Evolutionary conservation across 2,113 vertebrate genomes (phyloP), one percentile per base, ranked within the genome.

Genomic region (Tragelaphus scriptus): DNA sequence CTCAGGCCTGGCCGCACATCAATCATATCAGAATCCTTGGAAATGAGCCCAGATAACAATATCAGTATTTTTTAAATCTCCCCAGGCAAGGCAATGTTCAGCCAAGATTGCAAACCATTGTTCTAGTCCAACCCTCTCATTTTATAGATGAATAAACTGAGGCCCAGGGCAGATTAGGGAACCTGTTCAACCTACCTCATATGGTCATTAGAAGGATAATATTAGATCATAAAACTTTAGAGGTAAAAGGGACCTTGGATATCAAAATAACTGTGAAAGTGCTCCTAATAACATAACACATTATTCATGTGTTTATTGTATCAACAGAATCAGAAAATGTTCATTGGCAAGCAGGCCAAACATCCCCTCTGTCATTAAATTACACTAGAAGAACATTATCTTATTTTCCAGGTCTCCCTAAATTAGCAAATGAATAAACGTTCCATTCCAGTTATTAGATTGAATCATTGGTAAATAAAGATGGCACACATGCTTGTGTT

Each of bases 91-190:
- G 53, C 23, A 79, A 7, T 93, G 28, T 91, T 88, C 75, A 95
- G 11, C 32, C 28, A 40, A 93, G 13, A 15, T 55, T 93, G n/a
- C 87, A 61, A 93, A 53, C 28, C 28, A 47, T 59, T 79, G 26
- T 79, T 84, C 28, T 84, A 84, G 13, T 51, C n/a, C 23, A 88
- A n/a, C 32, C 6, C 2, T 86, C 17, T 96, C 40, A 93, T 95
- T 87, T 88, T 93, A 96, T 95, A 93, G n/a, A 91, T 58, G n/a
- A 87, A 90, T 90, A 93, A 84, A 77, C 59, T 95, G 40, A 97
- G 85, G 40, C 26, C 21, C 19, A 77, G 61, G 80, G 30, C 11
- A n/a, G 25, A 32, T 87, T 85, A 81, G 75, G 61, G 21, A 47
- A 65, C 28, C 13, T 82, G 14, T 51, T 88, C 44, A 96, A 68